Evolutionary conservation across 2,113 vertebrate genomes (phyloP), one percentile per base, ranked within the genome.

Genomic region (Zosterops borbonicus): DNA sequence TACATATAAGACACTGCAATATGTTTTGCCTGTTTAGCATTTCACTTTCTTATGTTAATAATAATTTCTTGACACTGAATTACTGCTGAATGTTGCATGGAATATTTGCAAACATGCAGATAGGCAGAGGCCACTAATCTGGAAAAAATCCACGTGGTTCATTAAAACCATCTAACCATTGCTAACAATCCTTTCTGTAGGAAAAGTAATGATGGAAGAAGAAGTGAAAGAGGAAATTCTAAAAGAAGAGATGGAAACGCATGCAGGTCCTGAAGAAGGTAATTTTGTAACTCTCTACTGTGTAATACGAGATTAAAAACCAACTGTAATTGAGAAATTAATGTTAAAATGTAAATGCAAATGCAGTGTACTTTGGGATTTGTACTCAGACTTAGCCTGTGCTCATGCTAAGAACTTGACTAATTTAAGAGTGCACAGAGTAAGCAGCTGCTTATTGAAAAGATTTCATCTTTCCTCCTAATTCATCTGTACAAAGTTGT

Each of bases 181-280:
- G 35, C 53, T 82, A 64, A 81, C 23, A 58, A 84, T 89, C 56
- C 64, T 79, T 76, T 79, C 95, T 83, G 22, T 79, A 99, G 99
- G 99, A 87, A 99, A 99, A 97, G 98, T 99, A 74, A 97, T 97
- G 91, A 98, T 98, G 5, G 99, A 99, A 93, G 99, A 99, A 70
- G 99, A 99, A 39, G 88, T 96, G 68, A 99, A 99, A 70, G 98
- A 99, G 71, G 99, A 99, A 91, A 97, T 99, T 96, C 49, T 90
- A 83, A 99, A 98, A 97, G 98, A 99, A 96, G 99, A 99, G 69
- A 92, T 98, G 96, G 99, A 99, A 95, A 98, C 98, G 10, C 98
- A 99, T 63, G 96, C 95, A 9, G 98, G 98, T 77, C 97, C 98
- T 60, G 99, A 99, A 96, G 99, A 99, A 98, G 98, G 99, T 99